Evolutionary conservation across 2,888 invertebrate genomes (phyloP), one percentile per base, ranked within the genome.

Genomic region (Apotomis capreana): DNA sequence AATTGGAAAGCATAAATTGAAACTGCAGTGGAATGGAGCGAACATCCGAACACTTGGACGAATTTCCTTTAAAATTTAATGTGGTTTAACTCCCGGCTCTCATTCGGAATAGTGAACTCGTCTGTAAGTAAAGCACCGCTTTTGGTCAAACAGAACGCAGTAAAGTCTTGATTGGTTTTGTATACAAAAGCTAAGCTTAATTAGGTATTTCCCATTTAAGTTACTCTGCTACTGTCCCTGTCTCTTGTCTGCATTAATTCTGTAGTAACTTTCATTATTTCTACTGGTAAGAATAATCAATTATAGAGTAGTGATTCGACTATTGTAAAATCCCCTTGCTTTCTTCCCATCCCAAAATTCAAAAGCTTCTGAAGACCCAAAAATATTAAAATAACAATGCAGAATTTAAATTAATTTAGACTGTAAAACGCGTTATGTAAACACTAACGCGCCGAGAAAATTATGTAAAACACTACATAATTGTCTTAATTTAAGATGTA

Each of bases 61-160:
- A 76, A 80, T 80, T 81, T 81, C 82, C 80, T 78, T 84, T 83
- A 87, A 86, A 86, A 84, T 85, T 87, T 84, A 78, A 85, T 83
- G 79, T 79, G 79, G 82, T 84, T 83, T 84, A 84, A 84, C 79
- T 84, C 82, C 82, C 78, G 81, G 81, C 80, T 80, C 81, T 76
- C 79, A 79, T 77, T 79, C 77, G 74, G 77, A 76, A 78, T 80
- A 73, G 77, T 75, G 77, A 80, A 76, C 78, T 79, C 79, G 75
- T 80, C 79, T 76, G 74, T 75, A 80, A 79, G 74, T 75, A 80
- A 80, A 78, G 75, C 76, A 75, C 75, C 75, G 74, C 77, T 78
- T 78, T 55, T 62, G 13, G 57, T 51, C n/a, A 58, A 63, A 63
- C 58, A 15, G 40, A 63, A 63, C 3, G 55, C 46, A 69, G 15